Conservation (phyloP, 2,113 vertebrate genomes). For the Malurus elegans region DNA sequence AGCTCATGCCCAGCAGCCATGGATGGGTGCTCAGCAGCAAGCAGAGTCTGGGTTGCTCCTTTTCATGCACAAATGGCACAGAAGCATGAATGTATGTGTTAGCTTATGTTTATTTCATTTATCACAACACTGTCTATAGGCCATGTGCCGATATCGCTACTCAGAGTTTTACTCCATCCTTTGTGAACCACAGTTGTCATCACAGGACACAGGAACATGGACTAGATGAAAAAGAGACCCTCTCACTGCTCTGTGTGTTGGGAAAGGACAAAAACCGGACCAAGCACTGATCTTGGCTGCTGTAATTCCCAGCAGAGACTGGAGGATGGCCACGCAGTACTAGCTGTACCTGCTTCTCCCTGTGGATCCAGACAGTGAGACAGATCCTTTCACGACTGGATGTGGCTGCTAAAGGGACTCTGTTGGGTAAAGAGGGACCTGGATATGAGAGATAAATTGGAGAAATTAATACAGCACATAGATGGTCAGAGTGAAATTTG, state of each 20-base stretch:
- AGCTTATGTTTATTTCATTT: background rate
- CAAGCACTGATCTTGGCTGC: background rate
- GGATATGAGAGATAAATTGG: background rate
- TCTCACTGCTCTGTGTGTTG: background rate
- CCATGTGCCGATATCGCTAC: background rate
- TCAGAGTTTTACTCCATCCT: background rate
- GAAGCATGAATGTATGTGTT: background rate
- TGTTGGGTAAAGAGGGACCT: background rate
- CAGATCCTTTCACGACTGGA: background rate
- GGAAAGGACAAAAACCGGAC: background rate
- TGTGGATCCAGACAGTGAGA: background rate
- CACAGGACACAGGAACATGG: background rate
- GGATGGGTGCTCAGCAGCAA: background rate
- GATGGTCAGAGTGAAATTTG: background rate
- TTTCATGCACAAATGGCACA: background rate
- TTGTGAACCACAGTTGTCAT: background rate
- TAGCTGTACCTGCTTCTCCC: background rate
- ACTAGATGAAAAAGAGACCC: background rate
- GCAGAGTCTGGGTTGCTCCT: background rate
- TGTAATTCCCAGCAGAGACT: background rate
- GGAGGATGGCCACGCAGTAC: background rate
- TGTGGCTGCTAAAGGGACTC: background rate
- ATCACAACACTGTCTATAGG: background rate
- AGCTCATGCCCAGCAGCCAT: background rate
- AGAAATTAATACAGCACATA: background rate